Conservation (phyloP, 2,113 vertebrate species). For the Calypte anna region DNA sequence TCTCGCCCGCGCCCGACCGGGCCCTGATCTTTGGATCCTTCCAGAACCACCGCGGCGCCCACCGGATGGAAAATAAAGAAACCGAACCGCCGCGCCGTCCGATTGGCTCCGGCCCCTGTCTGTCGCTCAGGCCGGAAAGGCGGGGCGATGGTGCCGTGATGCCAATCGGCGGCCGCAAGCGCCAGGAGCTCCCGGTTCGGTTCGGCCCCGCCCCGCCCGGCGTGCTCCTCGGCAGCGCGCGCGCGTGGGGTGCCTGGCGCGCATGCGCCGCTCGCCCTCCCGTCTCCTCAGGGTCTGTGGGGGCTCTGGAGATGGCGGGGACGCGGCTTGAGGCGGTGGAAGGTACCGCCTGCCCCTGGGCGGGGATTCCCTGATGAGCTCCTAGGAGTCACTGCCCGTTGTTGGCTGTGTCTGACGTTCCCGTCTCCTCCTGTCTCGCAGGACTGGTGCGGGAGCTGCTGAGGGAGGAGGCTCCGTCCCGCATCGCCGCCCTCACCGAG, state of each 20-base stretch:
- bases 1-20: not conserved
- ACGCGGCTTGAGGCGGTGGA: accelerated
- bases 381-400: accelerated
- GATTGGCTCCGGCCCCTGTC: not conserved
- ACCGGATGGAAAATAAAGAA: accelerated
- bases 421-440: conserved; percentile 37
- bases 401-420: accelerated
- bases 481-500: conserved; percentile 76
- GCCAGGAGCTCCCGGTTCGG: accelerated
- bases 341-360: not conserved
- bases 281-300: not conserved
- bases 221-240: accelerated
- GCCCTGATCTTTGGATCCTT: not conserved
- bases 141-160: accelerated
- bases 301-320: not conserved
- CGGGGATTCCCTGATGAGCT: accelerated
- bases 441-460: conserved; percentile 77
- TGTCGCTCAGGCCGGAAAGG: accelerated
- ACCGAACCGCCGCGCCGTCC: accelerated
- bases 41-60: not conserved
- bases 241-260: no score
- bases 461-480: conserved; percentile 42
- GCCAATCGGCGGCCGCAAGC: not conserved
- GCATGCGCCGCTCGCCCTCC: accelerated
- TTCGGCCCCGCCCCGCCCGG: accelerated